A percentile compares a stretch with the other conserved stretches of the same genome.
phyloP scores from a whole-genome alignment of 2,113 vertebrate genomes.

The Thalassarche chlororhynchos region DNA sequence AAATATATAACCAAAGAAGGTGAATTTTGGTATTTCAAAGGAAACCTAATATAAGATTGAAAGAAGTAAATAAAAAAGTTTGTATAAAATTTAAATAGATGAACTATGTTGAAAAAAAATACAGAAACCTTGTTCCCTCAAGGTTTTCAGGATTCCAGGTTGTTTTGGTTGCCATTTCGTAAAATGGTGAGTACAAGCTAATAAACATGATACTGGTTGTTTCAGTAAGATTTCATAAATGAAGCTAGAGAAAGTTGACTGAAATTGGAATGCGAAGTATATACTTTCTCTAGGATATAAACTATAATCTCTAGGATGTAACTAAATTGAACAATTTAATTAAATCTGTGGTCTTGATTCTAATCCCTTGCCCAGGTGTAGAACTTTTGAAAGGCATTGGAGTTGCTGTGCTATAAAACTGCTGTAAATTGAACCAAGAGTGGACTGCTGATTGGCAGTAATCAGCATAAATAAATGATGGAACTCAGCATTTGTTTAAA shows the following conservation, averaged over 20 bases:
- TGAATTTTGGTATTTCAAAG: not conserved
- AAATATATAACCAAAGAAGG: not conserved
- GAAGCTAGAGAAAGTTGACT: not conserved
- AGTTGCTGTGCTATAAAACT: not conserved
- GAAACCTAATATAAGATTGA: not conserved
- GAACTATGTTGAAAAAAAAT: not conserved
- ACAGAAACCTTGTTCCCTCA: not conserved
- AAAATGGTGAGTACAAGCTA: not conserved
- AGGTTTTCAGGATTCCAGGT: not conserved
- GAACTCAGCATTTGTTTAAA: not conserved
- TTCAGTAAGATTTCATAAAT: not conserved
- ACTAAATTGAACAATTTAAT: not conserved
- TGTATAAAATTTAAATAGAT: not conserved
- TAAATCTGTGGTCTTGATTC: not conserved
- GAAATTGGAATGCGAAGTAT: not conserved
- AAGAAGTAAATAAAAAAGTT: not conserved
- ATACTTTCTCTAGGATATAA: not conserved
- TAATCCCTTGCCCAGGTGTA: not conserved
- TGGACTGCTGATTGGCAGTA: not conserved
- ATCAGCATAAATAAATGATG: not conserved
- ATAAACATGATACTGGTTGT: not conserved
- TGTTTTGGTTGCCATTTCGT: not conserved
- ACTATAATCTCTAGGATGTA: not conserved
- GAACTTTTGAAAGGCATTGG: not conserved
- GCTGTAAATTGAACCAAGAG: not conserved